Evolutionary conservation across 2,113 vertebrate genomes (phyloP).

Genomic region (Caloenas nicobarica): DNA sequence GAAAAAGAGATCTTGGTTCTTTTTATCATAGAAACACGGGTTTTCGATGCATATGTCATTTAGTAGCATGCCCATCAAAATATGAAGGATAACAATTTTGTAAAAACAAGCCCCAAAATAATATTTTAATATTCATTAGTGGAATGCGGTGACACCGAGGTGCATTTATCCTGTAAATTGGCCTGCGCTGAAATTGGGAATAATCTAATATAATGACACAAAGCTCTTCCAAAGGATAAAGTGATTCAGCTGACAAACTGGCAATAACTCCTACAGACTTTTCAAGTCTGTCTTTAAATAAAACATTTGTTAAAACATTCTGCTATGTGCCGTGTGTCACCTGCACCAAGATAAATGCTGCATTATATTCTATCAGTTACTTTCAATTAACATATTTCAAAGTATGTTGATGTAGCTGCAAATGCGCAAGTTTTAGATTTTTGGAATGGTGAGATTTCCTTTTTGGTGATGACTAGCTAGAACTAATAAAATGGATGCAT

Average conservation of each 20-base stretch:
- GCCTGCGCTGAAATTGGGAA: constrained; percentile 40
- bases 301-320: constrained; percentile 67
- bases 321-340: constrained; percentile 45
- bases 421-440: not conserved
- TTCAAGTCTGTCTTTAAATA: constrained; percentile 72
- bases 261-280: constrained; percentile 70
- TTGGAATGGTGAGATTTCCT: not conserved
- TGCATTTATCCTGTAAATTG: constrained; percentile 53
- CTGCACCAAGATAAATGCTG: constrained; percentile 53
- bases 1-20: not conserved
- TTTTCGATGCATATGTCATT: not conserved
- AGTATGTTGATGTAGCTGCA: not conserved
- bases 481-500: not conserved
- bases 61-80: not conserved
- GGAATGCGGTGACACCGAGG: constrained; percentile 8
- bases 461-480: constrained; percentile 10
- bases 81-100: not conserved
- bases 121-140: constrained; percentile 44
- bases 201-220: constrained; percentile 72
- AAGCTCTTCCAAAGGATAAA: constrained; percentile 63
- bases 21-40: not conserved
- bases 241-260: constrained; percentile 75
- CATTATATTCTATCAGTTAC: constrained; percentile 40
- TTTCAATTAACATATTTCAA: constrained; percentile 59
- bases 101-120: not conserved